phyloP scores from a whole-genome alignment of 2,113 vertebrate genomes.

The Antechinus flavipes region DNA sequence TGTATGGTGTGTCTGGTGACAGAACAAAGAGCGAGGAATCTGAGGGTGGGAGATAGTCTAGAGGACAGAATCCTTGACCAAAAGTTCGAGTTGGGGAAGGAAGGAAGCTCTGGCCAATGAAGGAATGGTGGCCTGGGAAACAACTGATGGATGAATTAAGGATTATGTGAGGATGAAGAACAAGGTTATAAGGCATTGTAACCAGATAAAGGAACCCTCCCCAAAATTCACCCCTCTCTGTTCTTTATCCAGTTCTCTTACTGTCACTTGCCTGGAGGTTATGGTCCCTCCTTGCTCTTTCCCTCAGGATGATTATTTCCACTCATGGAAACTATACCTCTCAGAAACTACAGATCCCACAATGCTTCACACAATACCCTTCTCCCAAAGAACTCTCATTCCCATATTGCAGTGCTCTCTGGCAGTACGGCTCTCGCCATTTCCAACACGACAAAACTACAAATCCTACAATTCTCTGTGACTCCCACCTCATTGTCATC shows the following conservation, averaged over 20 bases:
- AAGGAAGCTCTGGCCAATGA: background rate
- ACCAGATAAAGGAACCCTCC: background rate
- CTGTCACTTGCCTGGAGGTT: background rate
- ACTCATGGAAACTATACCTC: background rate
- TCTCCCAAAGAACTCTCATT: background rate
- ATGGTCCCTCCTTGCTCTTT: background rate
- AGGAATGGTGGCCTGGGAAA: background rate
- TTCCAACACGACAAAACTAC: background rate
- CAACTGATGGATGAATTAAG: background rate
- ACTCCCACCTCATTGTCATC: background rate
- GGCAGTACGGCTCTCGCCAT: background rate
- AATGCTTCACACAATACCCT: background rate
- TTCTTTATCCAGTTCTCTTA: background rate
- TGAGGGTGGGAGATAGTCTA: background rate
- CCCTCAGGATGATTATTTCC: background rate
- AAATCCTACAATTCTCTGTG: background rate
- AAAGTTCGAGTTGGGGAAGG: background rate
- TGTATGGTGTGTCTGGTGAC: too few species aligned
- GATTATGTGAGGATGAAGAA: background rate
- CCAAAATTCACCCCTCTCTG: background rate
- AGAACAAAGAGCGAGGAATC: background rate
- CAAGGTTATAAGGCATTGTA: background rate
- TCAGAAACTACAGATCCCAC: background rate
- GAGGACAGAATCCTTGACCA: background rate
- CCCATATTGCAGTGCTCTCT: background rate